Conservation (phyloP, 1,140 invertebrate genomes). For the Cydia pomonella region DNA sequence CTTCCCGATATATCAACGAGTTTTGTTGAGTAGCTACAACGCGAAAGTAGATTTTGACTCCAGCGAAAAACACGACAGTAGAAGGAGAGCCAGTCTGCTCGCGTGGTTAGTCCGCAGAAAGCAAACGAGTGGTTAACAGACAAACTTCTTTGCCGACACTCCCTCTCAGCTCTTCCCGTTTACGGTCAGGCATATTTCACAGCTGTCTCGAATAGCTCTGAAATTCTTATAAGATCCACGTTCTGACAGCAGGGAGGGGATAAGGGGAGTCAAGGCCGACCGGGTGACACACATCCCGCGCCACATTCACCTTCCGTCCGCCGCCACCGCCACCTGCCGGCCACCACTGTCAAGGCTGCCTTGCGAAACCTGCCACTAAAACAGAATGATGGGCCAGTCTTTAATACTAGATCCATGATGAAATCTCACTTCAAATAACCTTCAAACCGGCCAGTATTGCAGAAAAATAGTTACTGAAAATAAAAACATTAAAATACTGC, state of each 20-base stretch:
- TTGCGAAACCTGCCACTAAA: constrained; percentile 56
- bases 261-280: constrained; percentile 71
- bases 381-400: constrained; percentile 27
- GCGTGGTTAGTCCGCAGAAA: too few relatives aligned
- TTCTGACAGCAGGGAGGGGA: constrained; percentile 44
- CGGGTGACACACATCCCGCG: constrained; percentile 66
- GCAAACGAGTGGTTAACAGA: background rate
- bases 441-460: constrained; percentile 12
- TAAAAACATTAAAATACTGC: constrained; percentile 6
- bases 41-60: background rate
- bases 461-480: constrained; percentile 25
- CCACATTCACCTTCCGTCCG: constrained; percentile 75
- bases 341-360: constrained; percentile 74
- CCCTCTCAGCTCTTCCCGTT: background rate
- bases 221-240: constrained; percentile 3
- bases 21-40: background rate
- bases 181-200: background rate
- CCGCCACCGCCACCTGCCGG: constrained; percentile 52
- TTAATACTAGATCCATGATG: constrained; percentile 1
- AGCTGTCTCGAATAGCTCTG: background rate
- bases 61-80: background rate
- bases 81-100: too few relatives aligned
- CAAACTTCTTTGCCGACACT: background rate
- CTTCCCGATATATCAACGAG: too few relatives aligned
- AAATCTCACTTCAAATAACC: constrained; percentile 14